Conservation (phyloP, 2,888 invertebrate species). For the Petrolisthes cinctipes region DNA sequence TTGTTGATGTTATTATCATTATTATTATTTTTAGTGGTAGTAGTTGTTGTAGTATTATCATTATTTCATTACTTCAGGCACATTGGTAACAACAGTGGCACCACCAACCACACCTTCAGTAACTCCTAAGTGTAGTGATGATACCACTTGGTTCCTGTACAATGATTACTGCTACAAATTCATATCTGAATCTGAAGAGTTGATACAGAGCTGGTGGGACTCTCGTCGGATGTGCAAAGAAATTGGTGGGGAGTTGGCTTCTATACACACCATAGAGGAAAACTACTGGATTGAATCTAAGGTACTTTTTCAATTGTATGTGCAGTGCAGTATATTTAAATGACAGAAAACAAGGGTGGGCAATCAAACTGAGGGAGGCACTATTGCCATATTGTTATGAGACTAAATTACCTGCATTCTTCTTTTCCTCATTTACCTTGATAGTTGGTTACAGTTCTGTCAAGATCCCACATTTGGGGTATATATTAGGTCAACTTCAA, state of each 20-base stretch:
- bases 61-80: constrained; percentile 9
- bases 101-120: constrained; percentile 28
- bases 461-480: no score
- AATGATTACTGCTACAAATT: constrained; percentile 53
- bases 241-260: constrained; percentile 43
- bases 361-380: no score
- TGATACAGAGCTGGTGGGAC: constrained; percentile 26
- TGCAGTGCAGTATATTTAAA: no score
- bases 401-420: no score
- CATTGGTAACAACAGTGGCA: constrained; percentile 35
- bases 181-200: constrained; percentile 23
- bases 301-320: constrained; percentile 14
- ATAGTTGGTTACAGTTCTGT: no score
- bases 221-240: constrained; percentile 26
- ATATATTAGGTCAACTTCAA: no score
- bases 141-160: constrained; percentile 35
- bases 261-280: constrained; percentile 41
- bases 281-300: constrained; percentile 55
- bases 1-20: background rate
- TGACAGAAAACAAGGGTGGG: no score
- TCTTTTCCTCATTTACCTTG: no score
- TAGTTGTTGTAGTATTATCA: no score
- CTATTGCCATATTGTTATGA: no score
- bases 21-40: background rate
- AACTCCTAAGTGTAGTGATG: constrained; percentile 2